Conservation (phyloP, 2,888 invertebrate species). For the Andrena bicolor region DNA sequence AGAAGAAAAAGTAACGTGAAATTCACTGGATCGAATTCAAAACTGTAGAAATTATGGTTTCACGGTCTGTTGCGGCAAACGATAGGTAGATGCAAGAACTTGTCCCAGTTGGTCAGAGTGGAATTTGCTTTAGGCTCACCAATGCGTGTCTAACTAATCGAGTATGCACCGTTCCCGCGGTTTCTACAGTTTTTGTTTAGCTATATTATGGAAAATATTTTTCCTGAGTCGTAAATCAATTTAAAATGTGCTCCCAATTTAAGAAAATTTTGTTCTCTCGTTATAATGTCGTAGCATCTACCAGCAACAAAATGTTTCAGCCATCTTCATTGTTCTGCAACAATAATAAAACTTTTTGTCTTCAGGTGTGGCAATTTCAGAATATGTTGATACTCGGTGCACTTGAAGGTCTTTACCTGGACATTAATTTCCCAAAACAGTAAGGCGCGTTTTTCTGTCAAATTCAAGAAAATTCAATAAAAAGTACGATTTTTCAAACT, state of each 20-base stretch:
- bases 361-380: no score
- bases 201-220: neutral
- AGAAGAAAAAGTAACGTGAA: slow-evolving; percentile 1
- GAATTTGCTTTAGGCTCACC: slow-evolving; percentile 21
- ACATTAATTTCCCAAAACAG: no score
- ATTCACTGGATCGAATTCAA: slow-evolving; percentile 11
- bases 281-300: no score
- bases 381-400: no score
- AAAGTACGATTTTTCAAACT: no score
- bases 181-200: slow-evolving; percentile 1
- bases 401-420: no score
- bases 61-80: slow-evolving; percentile 31
- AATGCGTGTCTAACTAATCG: slow-evolving; percentile 33
- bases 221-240: neutral
- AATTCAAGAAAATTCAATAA: no score
- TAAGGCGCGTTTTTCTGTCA: no score
- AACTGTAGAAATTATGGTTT: slow-evolving; percentile 31
- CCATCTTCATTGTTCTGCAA: no score
- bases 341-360: no score
- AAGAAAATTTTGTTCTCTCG: neutral
- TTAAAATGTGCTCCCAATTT: neutral
- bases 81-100: slow-evolving; percentile 37
- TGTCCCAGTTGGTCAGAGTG: slow-evolving; percentile 14
- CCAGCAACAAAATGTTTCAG: no score
- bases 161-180: slow-evolving; percentile 6